These are phyloP conservation scores for Stegana nigrithorax DNA, from an alignment of 2,888 invertebrate genomes.

Conservation along the genomic window DNA sequence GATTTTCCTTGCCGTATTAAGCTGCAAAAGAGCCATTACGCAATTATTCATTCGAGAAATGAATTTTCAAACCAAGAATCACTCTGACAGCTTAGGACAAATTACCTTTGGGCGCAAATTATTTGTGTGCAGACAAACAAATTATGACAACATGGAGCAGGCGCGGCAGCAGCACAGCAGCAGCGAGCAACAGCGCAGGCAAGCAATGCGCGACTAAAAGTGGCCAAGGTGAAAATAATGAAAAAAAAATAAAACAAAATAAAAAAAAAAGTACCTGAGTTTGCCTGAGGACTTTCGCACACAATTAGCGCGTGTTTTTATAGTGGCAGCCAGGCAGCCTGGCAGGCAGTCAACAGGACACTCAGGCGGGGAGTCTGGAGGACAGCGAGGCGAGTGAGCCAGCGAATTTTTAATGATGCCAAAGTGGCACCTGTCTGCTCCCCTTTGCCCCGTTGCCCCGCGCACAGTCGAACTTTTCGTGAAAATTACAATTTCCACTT, in stretches of 20 bases:
- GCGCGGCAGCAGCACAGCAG: background rate
- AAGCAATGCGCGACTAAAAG: background rate
- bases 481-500: background rate
- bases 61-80: background rate
- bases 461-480: background rate
- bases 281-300: constrained; percentile 21
- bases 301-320: constrained; percentile 27
- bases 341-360: constrained; percentile 5
- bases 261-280: constrained; percentile 9
- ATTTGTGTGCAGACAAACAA: constrained; percentile 17
- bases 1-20: no score
- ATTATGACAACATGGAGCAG: constrained; percentile 1
- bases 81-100: background rate
- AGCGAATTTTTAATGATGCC: constrained; percentile 14
- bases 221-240: background rate
- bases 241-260: background rate
- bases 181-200: background rate
- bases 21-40: no score
- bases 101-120: background rate
- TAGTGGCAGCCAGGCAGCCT: no score
- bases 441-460: background rate
- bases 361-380: no score
- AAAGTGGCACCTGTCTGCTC: background rate
- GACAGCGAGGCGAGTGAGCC: background rate
- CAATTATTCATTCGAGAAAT: background rate